Conservation (phyloP, 37 sponge, comb jelly and placozoan genomes). For the Hormiphora californensis region DNA sequence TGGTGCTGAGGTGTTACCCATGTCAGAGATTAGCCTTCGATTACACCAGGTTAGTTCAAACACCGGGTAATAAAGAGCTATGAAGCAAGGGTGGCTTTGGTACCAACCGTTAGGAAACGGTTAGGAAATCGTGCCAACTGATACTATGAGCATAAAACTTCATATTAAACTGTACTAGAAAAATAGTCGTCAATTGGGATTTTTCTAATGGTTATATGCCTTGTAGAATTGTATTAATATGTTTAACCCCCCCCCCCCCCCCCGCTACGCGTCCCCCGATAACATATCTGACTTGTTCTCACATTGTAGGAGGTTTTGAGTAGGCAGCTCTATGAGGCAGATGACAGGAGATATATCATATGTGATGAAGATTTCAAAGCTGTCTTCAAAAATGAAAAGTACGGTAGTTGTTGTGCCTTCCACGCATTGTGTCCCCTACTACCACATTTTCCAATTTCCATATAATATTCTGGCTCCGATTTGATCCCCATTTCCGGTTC, state of each 20-base stretch:
- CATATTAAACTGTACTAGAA: neutral
- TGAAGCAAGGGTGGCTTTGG: neutral
- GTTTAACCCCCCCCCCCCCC: neutral
- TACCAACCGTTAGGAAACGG: too few relatives aligned
- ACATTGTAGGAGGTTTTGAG: neutral
- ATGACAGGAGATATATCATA: slow-evolving; percentile 10
- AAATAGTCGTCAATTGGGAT: too few relatives aligned
- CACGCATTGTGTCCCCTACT: too few relatives aligned
- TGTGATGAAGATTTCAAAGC: slow-evolving; percentile 52
- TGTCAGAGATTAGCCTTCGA: slow-evolving; percentile 45
- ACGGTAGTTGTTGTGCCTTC: too few relatives aligned
- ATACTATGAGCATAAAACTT: too few relatives aligned
- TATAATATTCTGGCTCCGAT: too few relatives aligned
- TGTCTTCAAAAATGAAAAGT: neutral
- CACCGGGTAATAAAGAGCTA: neutral
- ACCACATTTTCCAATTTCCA: too few relatives aligned
- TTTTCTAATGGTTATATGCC: neutral
- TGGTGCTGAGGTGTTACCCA: slow-evolving; percentile 37
- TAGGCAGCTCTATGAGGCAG: slow-evolving; percentile 20
- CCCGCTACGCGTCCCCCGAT: neutral
- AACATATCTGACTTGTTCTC: neutral
- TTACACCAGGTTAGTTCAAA: slow-evolving; percentile 28
- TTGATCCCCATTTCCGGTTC: too few relatives aligned
- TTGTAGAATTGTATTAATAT: neutral
- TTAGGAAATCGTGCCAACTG: neutral